Base-by-base conservation (phyloP, 2,888 invertebrate genomes). In the Dolomedes plantarius region DNA sequence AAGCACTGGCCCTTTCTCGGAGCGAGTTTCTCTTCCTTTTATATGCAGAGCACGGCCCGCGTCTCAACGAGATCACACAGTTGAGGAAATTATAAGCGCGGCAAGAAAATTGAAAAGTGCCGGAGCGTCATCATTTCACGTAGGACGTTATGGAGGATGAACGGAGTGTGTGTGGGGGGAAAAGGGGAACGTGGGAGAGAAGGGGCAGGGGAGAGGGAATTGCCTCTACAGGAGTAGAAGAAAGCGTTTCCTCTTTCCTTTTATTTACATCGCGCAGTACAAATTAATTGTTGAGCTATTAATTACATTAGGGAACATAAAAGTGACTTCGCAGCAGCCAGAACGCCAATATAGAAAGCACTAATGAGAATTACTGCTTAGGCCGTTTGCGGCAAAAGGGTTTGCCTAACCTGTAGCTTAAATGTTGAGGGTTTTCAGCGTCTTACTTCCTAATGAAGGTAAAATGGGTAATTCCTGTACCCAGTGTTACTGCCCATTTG, bases 31-130 rank as follows among this genome's bases (percentile, higher is more conserved):
- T 2, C 41, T 13, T 2, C 16, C 41, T 16, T 46, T 46, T 46
- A 16, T 16, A 46, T 46, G 41, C 41, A 13, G 41, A 46, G 16
- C 41, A 46, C 41, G 41, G 16, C 16, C 5, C 41, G 9, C 41
- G 11, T 36, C 36, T 36, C 36, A 36, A 36, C 36, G 36, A 13
- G 41, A 46, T 46, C 41, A 46, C 16, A 13, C 41, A 46, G 41
- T 46, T 46, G 41, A 46, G 41, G 41, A 46, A 46, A 46, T 46
- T 46, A 46, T 46, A 46, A 9, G 41, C 41, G 2, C 41, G 41
- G 41, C 16, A 46, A 46, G 41, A 46, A 46, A 46, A 46, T 46
- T 46, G 41, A 46, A 46, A 46, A 46, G 41, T 46, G 41, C 41
- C 41, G 41, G 41, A 46, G 41, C 41, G 9, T 46, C 41, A 46